Evolutionary conservation across 2,888 invertebrate genomes (phyloP), one percentile per base, ranked within the genome.

Genomic region (Meloe dianella): DNA sequence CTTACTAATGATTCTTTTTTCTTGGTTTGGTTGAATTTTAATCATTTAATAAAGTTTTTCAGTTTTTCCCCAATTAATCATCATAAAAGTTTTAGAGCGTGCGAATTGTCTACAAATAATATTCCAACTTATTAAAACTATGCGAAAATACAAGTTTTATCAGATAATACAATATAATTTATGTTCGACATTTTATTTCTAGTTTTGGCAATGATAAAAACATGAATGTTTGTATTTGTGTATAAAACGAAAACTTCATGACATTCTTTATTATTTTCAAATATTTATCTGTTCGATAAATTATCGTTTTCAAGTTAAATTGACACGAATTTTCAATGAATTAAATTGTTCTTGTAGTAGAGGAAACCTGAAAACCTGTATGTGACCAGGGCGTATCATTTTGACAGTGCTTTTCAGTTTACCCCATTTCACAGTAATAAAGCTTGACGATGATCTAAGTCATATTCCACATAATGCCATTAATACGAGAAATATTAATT

Each of bases 121-220:
- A 57, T 54, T 24, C 32, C 27, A 32, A 5, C 6, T 41, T 59
- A 64, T 64, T 64, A 58, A 10, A 47, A 47, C 20, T 20, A 17
- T 41, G 17, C 41, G 41, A 41, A 41, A 41, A 17, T 51, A 57
- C 51, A 63, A 20, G 30, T 63, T 51, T 32, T 30, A 64, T 64
- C 64, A 64, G 64, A 64, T 64, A 60, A 60, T 32, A 60, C 56
- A 32, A 64, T 24, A 60, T 65, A 57, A 65, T 57, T 65, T 65
- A 65, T 65, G 60, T 38, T 47, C 35, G 56, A 24, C 60, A 57
- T 41, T 47, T 47, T 47, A 47, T 47, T 47, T 47, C 47, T 20
- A 47, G n/a, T n/a, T 2, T 22, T 17, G 41, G n/a, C n/a, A 8
- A 7, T 41, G 41, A 41, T 41, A 41, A 17, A 41, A 41, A 27